Evolutionary conservation across 64 coral and sea anemone species (phyloP), one percentile per base, ranked within the genome.

Genomic region (Montipora cactus): DNA sequence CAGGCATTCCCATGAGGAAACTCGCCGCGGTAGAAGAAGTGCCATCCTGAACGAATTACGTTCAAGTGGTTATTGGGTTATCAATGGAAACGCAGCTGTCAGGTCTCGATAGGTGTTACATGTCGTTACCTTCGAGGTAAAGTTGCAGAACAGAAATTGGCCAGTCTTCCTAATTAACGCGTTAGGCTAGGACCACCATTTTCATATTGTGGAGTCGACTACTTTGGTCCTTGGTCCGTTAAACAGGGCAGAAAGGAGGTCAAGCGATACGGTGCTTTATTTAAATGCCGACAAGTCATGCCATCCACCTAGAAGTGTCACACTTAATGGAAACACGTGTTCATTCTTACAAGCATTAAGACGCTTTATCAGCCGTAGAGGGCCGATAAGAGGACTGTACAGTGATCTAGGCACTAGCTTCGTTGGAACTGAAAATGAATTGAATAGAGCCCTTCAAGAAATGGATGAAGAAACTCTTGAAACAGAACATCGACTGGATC

Each of bases 61-160:
- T 51, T 50, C 84, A 77, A 81, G 69, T 73, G 71, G 72, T 46
- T 90, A 81, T 59, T 89, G 87, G 93, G 47, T 94, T 13, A 67
- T 94, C 15, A 81, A 81, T 48, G 93, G 93, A 57, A 89, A 83
- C 45, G 20, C 79, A 64, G 93, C 79, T 58, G 80, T 95, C 12
- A 58, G 79, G 18, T 87, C 49, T 90, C 83, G 12, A 80, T 2
- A 44, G 87, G 89, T 74, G 45, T 95, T 11, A 95, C 22, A 18
- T 95, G 88, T 81, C 75, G 66, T 12, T 64, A 74, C 89, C 64
- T 94, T 1, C 46, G 92, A n/a, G 79, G 85, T 47, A 78, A 59
- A 5, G 47, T 28, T 3, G 77, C 87, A 12, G 92, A 94, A 44
- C 87, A 94, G 49, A 89, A 90, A 67, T 90, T 85, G 81, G 88